Evolutionary conservation across 2,113 vertebrate species (phyloP).

Genomic region (Marcusenius ussheri): DNA sequence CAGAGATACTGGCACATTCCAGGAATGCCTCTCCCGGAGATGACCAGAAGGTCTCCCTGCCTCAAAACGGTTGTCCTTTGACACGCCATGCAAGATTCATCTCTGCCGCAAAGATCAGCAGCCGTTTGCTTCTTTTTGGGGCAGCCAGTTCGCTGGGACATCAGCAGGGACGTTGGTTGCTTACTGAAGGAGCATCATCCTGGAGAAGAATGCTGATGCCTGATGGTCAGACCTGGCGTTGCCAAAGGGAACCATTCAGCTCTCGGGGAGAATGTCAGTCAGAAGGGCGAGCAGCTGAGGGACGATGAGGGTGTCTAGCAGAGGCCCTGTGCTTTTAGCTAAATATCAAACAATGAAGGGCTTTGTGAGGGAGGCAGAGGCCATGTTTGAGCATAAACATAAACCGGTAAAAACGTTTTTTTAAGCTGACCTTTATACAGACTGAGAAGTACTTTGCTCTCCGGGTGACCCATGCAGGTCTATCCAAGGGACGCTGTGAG

Average conservation of each 20-base stretch:
- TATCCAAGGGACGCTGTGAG: neutral
- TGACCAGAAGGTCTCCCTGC: constrained; percentile 2
- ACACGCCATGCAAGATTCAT: constrained; percentile 20
- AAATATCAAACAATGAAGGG: constrained; percentile 62
- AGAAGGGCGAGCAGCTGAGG: constrained; percentile 21
- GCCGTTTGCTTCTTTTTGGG: constrained; percentile 28
- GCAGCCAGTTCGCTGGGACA: constrained; percentile 31
- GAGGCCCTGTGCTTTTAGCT: constrained; percentile 54
- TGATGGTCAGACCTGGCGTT: neutral
- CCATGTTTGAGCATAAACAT: neutral
- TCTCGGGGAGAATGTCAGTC: neutral
- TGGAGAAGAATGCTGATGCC: neutral
- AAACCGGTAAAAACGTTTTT: constrained; percentile 24
- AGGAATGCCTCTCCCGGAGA: neutral
- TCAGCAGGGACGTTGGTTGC: neutral
- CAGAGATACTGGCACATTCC: neutral
- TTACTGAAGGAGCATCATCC: neutral
- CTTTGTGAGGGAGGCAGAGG: constrained; percentile 36
- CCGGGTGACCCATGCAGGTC: neutral
- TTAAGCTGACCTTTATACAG: constrained; percentile 7
- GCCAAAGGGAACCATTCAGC: neutral
- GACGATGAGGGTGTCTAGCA: constrained; percentile 48
- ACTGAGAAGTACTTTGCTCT: neutral
- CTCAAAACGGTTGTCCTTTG: constrained; percentile 20
- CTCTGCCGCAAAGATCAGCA: constrained; percentile 10